Evolutionary conservation across 2,888 invertebrate genomes (phyloP), one percentile per base, ranked within the genome.

Genomic region (Napeogenes sylphis): DNA sequence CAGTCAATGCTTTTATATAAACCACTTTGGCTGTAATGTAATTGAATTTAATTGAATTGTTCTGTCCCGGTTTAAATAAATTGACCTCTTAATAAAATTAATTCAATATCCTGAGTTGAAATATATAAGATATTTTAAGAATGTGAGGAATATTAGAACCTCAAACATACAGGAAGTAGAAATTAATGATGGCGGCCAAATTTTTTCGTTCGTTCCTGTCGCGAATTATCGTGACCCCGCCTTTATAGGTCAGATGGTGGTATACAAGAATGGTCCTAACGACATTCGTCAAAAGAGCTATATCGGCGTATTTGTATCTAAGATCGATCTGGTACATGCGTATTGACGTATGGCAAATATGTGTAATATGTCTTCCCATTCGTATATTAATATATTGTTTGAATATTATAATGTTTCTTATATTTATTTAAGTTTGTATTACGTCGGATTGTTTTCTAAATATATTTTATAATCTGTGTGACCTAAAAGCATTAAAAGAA

Each of bases 201-300:
- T 71, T 77, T 74, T 74, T 73, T 72, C 70, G 64, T 82, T 70
- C 80, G 76, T 72, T 77, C 75, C 80, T 80, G 81, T 73, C 68
- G 77, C 78, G 78, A 81, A 84, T 84, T 82, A 82, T 79, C 78
- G 79, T 79, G 78, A 80, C 80, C 81, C 79, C 74, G 70, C 63
- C 74, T 82, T 84, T 84, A 75, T 85, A 83, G 87, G 86, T 86
- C 85, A 84, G 60, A 66, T 68, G 51, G 61, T 61, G 71, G 65
- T 75, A 68, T 61, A 71, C 76, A 70, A 81, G 80, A 80, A 72
- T 71, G 71, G 71, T 72, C 76, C 80, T 74, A 80, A 78, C 67
- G 53, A 45, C 56, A 61, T 66, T 63, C 58, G 69, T 38, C 65
- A 70, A 77, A 83, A 70, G 78, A 76, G 71, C 75, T 71, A 77